Base-by-base conservation (phyloP, 2,113 vertebrate genomes). In the Scalopus aquaticus region DNA sequence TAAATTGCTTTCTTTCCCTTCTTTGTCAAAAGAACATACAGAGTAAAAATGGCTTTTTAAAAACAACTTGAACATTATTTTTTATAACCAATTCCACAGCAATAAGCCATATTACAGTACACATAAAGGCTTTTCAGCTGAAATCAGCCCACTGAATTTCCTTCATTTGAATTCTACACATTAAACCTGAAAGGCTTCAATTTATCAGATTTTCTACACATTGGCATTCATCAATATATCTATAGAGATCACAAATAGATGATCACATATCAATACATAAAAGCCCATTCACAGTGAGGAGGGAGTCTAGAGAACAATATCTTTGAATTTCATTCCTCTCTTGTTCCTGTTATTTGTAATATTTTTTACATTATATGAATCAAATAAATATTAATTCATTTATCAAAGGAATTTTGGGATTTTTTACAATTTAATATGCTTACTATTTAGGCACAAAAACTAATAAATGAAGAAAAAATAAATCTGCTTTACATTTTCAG, bases 41-140 rank as follows among this genome's bases (percentile, higher is more conserved):
- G 77, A 88, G 74, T 77, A 96, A 85, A 96, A 96, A 82, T 56
- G 51, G 15, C 78, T 95, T 94, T 92, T 92, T 13, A 67, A 94
- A 94, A 92, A 95, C 92, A 95, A 70, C 80, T 67, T 76, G 81
- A 81, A 9, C 15, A 37, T 91, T 92, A 69, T 78, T 86, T 80
- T 72, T 58, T 13, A 90, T 44, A 94, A 88, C 46, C 84, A 96
- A 87, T 92, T 95, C 69, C 30, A 92, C 26, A 90, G 56, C n/a
- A 73, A 80, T 90, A 97, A 78, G 35, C 39, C 32, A 70, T 76
- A 79, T 79, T 64, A 65, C 3, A 94, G 51, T 95, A 91, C 8
- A 49, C 30, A 64, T 79, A n/a, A 91, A 91, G 42, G 26, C 35
- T 80, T 82, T 82, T 4, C 46, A 84, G 32, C 9, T 88, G n/a